Evolutionary conservation across 1,140 invertebrate genomes (phyloP).

Genomic region (Drusus annulatus): DNA sequence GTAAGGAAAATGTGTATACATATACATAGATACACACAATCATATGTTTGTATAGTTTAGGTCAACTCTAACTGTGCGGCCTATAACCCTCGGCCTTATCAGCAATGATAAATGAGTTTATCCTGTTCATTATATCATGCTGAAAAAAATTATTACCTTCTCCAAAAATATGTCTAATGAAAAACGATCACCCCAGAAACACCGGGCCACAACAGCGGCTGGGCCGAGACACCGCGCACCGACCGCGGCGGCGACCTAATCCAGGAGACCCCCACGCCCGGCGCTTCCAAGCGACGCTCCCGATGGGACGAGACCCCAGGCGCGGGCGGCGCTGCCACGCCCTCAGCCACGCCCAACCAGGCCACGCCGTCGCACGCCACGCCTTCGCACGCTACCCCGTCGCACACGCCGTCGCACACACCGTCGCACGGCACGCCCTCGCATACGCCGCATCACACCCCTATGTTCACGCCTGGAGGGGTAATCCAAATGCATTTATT

Average conservation of each 20-base stretch:
- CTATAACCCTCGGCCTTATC: too few species aligned
- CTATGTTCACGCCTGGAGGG: conserved; percentile 79
- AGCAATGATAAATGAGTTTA: too few species aligned
- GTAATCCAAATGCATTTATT: conserved; percentile 63
- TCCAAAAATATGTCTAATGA: too few species aligned
- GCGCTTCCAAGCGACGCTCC: conserved; percentile 91
- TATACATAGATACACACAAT: too few species aligned
- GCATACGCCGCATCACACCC: conserved; percentile 68
- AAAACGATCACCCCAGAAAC: conserved; percentile 78
- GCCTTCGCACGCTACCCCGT: conserved; percentile 75
- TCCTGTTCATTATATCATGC: too few species aligned
- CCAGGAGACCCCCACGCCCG: conserved; percentile 93
- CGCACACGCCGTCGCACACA: conserved; percentile 74
- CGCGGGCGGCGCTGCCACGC: conserved; percentile 68
- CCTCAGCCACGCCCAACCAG: conserved; percentile 82
- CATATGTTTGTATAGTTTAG: too few species aligned
- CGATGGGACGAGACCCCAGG: conserved; percentile 98
- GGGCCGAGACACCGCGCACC: conserved; percentile 98
- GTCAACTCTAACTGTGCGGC: too few species aligned
- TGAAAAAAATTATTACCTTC: too few species aligned
- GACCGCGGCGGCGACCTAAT: conserved; percentile 90
- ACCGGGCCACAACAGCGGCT: conserved; percentile 93
- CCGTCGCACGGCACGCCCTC: conserved; percentile 67
- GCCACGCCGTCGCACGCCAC: conserved; percentile 80
- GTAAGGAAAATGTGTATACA: too few species aligned